Evolutionary conservation across 2,888 invertebrate genomes (phyloP), one percentile per base, ranked within the genome.

Genomic region (Eurois occulta): DNA sequence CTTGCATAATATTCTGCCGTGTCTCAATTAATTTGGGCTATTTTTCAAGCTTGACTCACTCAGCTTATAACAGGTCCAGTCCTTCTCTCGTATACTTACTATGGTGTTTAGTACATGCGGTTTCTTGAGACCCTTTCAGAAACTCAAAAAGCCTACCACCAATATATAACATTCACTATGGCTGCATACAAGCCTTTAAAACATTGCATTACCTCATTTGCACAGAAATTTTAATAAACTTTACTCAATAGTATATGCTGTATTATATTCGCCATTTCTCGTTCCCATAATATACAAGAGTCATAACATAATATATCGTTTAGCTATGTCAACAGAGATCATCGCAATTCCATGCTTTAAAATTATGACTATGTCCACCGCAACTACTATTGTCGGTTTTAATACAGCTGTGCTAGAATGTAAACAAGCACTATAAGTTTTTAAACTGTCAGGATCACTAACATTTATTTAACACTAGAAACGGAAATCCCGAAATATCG

Each of bases 241-340:
- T 46, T 62, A 2, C 5, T 1, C 24, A 32, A 32, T n/a, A n/a
- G 2, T n/a, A 13, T 21, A 13, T 5, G 8, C 16, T 41, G 46
- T n/a, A 55, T 16, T 35, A 38, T 2, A 24, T 7, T 67, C 32
- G 55, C 21, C 46, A 71, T 48, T 3, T 65, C 66, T 41, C 41
- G 48, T 78, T 78, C 41, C 41, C 65, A 48, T 72, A 71, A 10
- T 24, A 52, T 41, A 46, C 32, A 48, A 78, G 55, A 48, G 1
- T 18, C 35, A 35, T 52, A 52, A 52, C 62, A 43, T 35, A 38
- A 28, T 60, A 10, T 48, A 71, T 71, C n/a, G 41, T 48, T 78
- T 66, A 66, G 18, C 18, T 24, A 60, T 72, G 58, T 60, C 66
- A 60, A 66, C 41, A 43, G 18, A 65, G 38, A 32, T 48, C 24